Percentiles rank a stretch among this genome's conserved stretches.
phyloP scores from a whole-genome alignment of 2,113 vertebrate genomes.

The Ramphastos sulfuratus region DNA sequence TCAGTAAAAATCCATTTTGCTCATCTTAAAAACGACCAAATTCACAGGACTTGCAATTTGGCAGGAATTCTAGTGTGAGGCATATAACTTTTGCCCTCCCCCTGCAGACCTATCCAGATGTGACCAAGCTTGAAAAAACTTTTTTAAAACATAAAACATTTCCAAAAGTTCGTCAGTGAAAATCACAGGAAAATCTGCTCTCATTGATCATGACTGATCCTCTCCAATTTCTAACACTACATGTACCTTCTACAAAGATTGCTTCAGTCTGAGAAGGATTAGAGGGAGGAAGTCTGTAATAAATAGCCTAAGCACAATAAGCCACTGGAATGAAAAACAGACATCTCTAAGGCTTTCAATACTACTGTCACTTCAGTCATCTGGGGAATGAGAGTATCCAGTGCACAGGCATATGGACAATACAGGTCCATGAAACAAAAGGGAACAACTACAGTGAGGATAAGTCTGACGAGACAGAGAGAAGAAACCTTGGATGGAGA shows the following conservation, averaged over 20 bases:
- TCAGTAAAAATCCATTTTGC: background rate
- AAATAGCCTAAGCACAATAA: background rate
- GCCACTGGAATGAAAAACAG: background rate
- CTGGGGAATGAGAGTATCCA: background rate
- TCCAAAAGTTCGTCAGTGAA: background rate
- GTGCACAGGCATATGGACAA: background rate
- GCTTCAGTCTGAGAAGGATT: background rate
- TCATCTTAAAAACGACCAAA: background rate
- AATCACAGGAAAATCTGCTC: background rate
- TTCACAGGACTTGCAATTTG: background rate
- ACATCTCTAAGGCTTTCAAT: background rate
- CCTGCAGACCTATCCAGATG: background rate
- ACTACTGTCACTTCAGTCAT: background rate
- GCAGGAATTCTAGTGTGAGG: background rate
- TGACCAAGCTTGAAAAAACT: background rate
- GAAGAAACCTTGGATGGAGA: background rate
- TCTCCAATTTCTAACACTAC: background rate
- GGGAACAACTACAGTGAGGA: background rate
- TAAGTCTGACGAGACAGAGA: background rate
- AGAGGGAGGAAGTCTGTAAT: background rate
- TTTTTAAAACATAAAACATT: background rate
- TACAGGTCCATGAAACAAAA: background rate
- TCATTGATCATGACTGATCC: background rate
- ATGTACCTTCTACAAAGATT: background rate
- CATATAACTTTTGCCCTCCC: background rate